Conservation (phyloP, 2,888 invertebrate species). For the Sylvicola cinctus region DNA sequence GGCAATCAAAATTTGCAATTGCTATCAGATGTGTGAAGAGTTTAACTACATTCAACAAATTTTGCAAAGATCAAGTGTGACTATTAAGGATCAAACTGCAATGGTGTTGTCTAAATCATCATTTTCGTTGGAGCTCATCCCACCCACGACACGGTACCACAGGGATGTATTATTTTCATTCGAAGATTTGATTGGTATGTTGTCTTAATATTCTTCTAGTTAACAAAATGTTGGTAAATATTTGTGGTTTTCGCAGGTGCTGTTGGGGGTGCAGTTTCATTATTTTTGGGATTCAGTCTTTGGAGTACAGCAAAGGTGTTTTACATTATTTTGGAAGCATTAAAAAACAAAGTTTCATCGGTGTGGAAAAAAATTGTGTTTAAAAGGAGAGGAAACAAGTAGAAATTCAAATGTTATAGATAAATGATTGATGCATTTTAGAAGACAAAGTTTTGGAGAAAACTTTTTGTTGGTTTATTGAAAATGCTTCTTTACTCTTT, state of each 20-base stretch:
- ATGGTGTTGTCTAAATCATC: conserved; percentile 19
- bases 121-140: conserved; percentile 30
- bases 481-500: too few species aligned
- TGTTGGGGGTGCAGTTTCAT: conserved; percentile 30
- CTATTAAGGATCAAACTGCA: conserved; percentile 4
- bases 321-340: conserved; percentile 8
- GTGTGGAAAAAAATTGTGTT: too few species aligned
- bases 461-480: too few species aligned
- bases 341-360: too few species aligned
- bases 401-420: too few species aligned
- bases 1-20: conserved; percentile 20
- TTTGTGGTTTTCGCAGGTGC: conserved; percentile 21
- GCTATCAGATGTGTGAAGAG: conserved; percentile 19
- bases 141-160: conserved; percentile 30
- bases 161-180: conserved; percentile 34
- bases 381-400: too few species aligned
- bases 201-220: too few species aligned
- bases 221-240: background rate
- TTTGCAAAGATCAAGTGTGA: background rate
- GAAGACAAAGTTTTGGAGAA: too few species aligned
- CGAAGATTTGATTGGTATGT: conserved; percentile 31
- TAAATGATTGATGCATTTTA: too few species aligned
- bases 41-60: background rate
- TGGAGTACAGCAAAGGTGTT: conserved; percentile 25
- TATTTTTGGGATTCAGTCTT: conserved; percentile 31